Evolutionary conservation across 2,113 vertebrate species (phyloP).

Genomic region (Dipodomys ordii): DNA sequence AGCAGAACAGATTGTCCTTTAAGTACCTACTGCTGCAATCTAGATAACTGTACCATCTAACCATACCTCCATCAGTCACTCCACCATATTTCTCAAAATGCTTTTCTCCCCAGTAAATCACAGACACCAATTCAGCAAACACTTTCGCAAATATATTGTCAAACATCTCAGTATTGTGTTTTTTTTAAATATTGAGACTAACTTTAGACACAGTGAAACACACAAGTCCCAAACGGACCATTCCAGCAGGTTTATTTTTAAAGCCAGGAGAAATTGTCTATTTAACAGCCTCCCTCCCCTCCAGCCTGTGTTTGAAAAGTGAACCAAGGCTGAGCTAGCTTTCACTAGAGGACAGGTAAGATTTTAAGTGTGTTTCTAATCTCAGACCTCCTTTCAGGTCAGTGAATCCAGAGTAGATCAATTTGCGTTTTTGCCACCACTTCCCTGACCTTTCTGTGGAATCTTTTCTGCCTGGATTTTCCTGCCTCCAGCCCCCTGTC

Average conservation of each 20-base stretch:
- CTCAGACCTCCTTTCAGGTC: background rate
- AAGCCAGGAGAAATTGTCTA: background rate
- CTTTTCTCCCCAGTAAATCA: background rate
- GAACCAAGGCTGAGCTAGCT: background rate
- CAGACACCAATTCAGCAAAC: background rate
- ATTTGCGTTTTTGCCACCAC: background rate
- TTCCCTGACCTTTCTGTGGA: background rate
- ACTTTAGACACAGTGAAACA: background rate
- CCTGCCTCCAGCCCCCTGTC: background rate
- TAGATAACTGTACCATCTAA: background rate
- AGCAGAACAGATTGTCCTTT: constrained; percentile 4
- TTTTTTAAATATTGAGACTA: constrained; percentile 24
- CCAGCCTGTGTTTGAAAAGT: background rate
- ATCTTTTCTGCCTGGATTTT: no score
- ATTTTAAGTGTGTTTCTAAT: background rate
- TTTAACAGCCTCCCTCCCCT: background rate
- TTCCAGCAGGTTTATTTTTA: background rate
- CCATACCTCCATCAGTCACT: background rate
- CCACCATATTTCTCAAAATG: background rate
- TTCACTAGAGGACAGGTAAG: background rate
- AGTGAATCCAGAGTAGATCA: background rate
- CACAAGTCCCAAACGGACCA: background rate
- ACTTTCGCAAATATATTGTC: background rate
- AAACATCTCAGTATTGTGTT: background rate
- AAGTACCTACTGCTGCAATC: background rate